A percentile compares a stretch with the other conserved stretches of the same genome.
These are phyloP conservation scores for Chelidonichthys spinosus DNA, from an alignment of 2,797 vertebrate genomes.

Conservation along the genomic window DNA sequence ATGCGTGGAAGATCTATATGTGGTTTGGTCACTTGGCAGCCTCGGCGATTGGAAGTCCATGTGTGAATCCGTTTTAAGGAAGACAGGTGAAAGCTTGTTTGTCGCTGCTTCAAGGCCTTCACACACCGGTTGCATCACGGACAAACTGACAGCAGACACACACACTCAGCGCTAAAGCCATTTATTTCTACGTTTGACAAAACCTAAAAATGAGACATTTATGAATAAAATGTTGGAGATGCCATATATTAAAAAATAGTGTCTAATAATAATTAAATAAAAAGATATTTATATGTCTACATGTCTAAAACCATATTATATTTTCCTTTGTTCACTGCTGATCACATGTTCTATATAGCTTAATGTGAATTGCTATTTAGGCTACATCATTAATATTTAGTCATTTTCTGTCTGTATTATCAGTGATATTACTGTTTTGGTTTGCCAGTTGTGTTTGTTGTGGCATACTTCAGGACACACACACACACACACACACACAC, in stretches of 20 bases:
- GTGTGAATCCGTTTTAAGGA: background rate
- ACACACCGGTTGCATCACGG: too few relatives aligned
- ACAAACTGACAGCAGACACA: too few relatives aligned
- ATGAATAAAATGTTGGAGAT: too few relatives aligned
- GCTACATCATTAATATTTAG: background rate
- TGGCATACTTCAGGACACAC: background rate
- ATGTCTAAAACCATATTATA: too few relatives aligned
- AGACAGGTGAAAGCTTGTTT: background rate
- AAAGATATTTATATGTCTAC: too few relatives aligned
- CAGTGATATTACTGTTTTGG: background rate
- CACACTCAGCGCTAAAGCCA: rapidly evolving
- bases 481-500: background rate
- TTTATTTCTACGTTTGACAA: background rate
- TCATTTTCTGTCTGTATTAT: background rate
- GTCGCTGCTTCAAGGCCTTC: too few relatives aligned
- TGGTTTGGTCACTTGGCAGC: background rate
- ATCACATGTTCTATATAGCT: background rate
- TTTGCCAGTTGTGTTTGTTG: background rate
- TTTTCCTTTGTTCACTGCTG: too few relatives aligned
- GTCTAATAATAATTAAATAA: too few relatives aligned
- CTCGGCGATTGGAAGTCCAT: background rate
- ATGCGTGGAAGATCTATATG: background rate
- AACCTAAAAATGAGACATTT: background rate
- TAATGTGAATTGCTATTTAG: background rate
- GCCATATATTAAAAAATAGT: too few relatives aligned